These are phyloP conservation scores for Zaprionus gabonicus DNA, from an alignment of 1,140 invertebrate species.

Conservation along the genomic window DNA sequence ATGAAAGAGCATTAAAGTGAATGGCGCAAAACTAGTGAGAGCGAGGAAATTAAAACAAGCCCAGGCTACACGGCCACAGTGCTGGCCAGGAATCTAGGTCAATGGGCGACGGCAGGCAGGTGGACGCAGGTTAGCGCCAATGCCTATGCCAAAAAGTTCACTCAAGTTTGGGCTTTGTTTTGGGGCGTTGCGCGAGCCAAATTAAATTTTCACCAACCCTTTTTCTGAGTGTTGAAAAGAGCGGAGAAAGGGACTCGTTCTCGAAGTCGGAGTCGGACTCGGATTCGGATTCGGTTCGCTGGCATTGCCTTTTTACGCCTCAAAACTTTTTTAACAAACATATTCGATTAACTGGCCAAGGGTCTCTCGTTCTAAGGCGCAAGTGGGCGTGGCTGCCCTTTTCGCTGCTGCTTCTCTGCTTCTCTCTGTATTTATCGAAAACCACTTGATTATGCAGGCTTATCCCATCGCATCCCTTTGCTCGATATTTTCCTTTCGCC, in stretches of 20 bases:
- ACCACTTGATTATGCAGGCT: slow-evolving; percentile 83
- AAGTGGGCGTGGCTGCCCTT: slow-evolving; percentile 30
- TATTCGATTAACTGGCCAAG: slow-evolving; percentile 75
- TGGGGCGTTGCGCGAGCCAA: slow-evolving; percentile 44
- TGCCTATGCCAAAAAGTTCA: slow-evolving; percentile 36
- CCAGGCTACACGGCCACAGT: slow-evolving; percentile 24
- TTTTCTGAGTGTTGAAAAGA: slow-evolving; percentile 5
- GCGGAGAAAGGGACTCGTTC: slow-evolving; percentile 27
- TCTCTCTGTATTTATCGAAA: slow-evolving; percentile 82
- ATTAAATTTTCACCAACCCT: slow-evolving; percentile 69
- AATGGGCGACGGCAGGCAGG: slow-evolving; percentile 44
- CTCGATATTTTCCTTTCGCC: slow-evolving; percentile 36
- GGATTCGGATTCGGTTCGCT: slow-evolving; percentile 13
- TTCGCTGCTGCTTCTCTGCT: slow-evolving; percentile 33
- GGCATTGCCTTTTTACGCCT: slow-evolving; percentile 75
- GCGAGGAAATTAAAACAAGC: slow-evolving; percentile 74
- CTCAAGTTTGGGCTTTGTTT: slow-evolving; percentile 47
- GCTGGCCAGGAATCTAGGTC: slow-evolving; percentile 56
- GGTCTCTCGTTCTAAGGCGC: slow-evolving; percentile 9
- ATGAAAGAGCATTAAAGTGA: slow-evolving; percentile 72
- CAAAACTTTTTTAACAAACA: slow-evolving; percentile 80
- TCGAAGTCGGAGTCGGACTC: slow-evolving; percentile 9
- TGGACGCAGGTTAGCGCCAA: slow-evolving; percentile 20
- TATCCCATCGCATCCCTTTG: slow-evolving; percentile 57
- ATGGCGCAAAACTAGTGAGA: slow-evolving; percentile 49